Conservation (phyloP, 64 coral and sea anemone genomes). For the Pocillopora verrucosa region DNA sequence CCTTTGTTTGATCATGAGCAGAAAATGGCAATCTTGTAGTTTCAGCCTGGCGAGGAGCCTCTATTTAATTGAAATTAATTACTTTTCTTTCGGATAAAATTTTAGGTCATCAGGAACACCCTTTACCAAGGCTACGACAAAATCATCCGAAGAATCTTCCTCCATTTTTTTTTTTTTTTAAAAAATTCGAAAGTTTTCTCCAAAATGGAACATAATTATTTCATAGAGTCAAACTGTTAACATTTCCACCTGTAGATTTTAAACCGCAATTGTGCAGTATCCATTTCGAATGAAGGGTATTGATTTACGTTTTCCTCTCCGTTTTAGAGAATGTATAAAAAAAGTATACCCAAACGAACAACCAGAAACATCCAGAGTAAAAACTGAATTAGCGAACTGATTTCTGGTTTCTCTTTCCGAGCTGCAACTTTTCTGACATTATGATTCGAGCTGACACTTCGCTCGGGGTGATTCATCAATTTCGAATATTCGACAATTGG, state of each 20-base stretch:
- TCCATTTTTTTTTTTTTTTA: not conserved
- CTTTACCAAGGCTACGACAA: not conserved
- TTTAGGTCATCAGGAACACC: not conserved
- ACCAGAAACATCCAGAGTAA: not conserved
- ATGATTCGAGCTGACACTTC: slow-evolving; percentile 20
- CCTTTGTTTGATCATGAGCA: not conserved
- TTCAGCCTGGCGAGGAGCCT: not conserved
- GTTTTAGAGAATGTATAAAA: not conserved
- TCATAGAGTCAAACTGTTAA: slow-evolving; percentile 17
- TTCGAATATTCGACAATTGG: slow-evolving; percentile 34
- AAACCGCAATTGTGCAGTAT: slow-evolving; percentile 36
- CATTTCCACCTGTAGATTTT: slow-evolving; percentile 30
- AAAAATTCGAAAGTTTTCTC: not conserved
- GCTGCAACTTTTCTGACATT: not conserved
- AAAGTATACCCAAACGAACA: not conserved
- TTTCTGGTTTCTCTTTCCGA: not conserved
- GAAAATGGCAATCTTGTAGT: slow-evolving; percentile 9
- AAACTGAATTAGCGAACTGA: not conserved
- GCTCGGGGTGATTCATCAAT: slow-evolving; percentile 39
- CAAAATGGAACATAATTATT: slow-evolving; percentile 28
- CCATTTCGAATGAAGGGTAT: not conserved
- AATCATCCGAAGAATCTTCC: not conserved
- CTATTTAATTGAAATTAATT: slow-evolving; percentile 8
- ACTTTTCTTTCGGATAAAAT: not conserved
- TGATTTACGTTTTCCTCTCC: not conserved